Evolutionary conservation across 2,888 invertebrate species (phyloP).

Genomic region (Bombylius discolor): DNA sequence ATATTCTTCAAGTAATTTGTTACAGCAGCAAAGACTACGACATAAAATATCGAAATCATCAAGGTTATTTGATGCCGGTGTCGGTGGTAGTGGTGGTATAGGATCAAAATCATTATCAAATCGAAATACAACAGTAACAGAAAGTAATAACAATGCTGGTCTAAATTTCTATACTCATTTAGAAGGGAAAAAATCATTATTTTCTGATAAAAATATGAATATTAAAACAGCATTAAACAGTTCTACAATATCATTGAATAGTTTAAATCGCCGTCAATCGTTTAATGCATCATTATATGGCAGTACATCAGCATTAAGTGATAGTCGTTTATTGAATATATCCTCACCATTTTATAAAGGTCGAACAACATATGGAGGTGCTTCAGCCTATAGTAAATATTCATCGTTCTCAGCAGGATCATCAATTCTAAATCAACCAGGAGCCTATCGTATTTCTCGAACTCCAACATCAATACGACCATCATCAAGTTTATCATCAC

Average conservation of each 20-base stretch:
- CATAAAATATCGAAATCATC: conserved; percentile 9
- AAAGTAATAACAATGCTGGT: conserved; percentile 16
- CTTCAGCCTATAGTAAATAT: conserved; percentile 45
- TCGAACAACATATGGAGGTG: conserved; percentile 62
- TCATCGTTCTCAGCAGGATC: conserved; percentile 22
- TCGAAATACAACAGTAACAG: conserved; percentile 18
- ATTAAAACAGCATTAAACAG: conserved; percentile 23
- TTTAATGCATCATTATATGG: conserved; percentile 35
- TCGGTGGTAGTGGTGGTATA: neutral
- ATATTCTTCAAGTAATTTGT: conserved; percentile 12
- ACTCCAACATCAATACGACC: conserved; percentile 27
- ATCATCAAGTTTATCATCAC: conserved; percentile 25
- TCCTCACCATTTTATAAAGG: conserved; percentile 64
- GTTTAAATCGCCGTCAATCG: conserved; percentile 27
- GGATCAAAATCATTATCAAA: neutral
- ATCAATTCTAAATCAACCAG: conserved; percentile 1
- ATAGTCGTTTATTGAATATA: conserved; percentile 29
- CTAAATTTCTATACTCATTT: conserved; percentile 32
- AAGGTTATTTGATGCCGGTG: conserved; percentile 11
- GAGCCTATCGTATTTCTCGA: conserved; percentile 18
- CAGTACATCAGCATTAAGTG: conserved; percentile 34
- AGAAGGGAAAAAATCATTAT: conserved; percentile 33
- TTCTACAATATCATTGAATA: conserved; percentile 32
- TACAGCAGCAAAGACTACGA: conserved; percentile 7
- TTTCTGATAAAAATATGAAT: conserved; percentile 22